Evolutionary conservation across 2,797 vertebrate genomes (phyloP), one percentile per base, ranked within the genome.

Genomic region (Xiphophorus birchmanni): DNA sequence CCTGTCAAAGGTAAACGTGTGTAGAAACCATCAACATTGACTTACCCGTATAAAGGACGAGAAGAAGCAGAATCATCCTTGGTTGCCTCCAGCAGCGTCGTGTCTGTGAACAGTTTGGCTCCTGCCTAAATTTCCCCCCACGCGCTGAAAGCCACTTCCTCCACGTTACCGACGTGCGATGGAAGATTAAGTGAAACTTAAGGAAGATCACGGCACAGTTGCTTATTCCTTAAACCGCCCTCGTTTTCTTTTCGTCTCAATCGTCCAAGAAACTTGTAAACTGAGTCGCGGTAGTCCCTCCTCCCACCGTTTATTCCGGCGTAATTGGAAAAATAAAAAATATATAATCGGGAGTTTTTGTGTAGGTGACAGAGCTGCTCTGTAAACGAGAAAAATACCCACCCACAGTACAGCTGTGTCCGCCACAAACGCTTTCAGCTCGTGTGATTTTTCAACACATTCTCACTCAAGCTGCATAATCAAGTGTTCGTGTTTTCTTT

Each of bases 41-140:
- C 56, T 67, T 80, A 76, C 82, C 78, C 54, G 67, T 40, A 29
- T 76, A 44, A 48, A 73, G 6, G 56, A 60, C 35, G 40, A 76
- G 5, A 4, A 83, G 48, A 29, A 60, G 65, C 13, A 37, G 8
- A 40, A 73, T 3, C 44, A n/a, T 40, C 45, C 42, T 3, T 37
- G 42, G n/a, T 32, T 8, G 58, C 13, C 21, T 45, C 60, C 77
- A 40, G 29, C 76, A 26, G 40, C 44, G 18, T 44, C 4, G 67
- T 23, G 17, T 71, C 15, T 42, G 67, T 26, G 37, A 44, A 26
- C 37, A 71, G 21, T 44, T 15, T n/a, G 23, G 11, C 40, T 13
- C 11, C 40, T 44, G 40, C 40, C 21, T 7, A 23, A 23, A 18
- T 58, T 29, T 4, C 37, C 9, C 42, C 35, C n/a, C 6, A 44